Percentiles rank a stretch among this genome's conserved stretches.
Evolutionary conservation across 2,113 vertebrate species (phyloP).

Genomic region (Pogonocichla stellata): DNA sequence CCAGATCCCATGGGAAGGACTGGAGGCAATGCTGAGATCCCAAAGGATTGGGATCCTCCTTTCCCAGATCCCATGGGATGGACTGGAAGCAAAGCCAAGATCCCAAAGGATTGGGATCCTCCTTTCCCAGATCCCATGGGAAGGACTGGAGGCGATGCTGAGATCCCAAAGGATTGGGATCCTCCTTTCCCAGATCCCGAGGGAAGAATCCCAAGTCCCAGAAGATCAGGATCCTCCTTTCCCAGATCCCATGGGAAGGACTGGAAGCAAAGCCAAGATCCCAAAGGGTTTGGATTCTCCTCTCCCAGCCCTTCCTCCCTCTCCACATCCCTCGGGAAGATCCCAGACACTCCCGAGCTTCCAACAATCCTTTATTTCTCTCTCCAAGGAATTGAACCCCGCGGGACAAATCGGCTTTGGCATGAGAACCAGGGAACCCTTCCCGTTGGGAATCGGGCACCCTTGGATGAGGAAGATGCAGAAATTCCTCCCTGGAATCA

Average conservation of each 20-base stretch:
- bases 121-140: not conserved
- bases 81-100: accelerated
- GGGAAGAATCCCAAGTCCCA: not conserved
- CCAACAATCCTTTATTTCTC: not conserved
- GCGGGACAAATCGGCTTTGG: not conserved
- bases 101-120: accelerated
- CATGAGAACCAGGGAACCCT: not conserved
- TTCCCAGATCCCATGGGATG: not conserved
- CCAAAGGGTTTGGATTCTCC: accelerated
- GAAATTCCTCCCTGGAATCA: not conserved
- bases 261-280: not conserved
- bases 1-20: too few species aligned
- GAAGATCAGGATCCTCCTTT: not conserved
- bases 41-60: too few species aligned
- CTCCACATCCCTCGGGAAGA: not conserved
- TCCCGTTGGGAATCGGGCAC: accelerated
- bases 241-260: too few species aligned
- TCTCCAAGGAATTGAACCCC: accelerated
- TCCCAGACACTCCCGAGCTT: not conserved
- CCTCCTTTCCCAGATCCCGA: not conserved
- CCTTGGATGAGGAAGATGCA: not conserved
- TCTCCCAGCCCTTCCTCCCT: not conserved
- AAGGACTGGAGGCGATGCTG: accelerated
- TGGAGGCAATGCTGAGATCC: accelerated
- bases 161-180: accelerated